Percentiles rank a stretch among this genome's conserved stretches.
Evolutionary conservation across 1,140 invertebrate genomes (phyloP).

Genomic region (Papilio polyxenes): DNA sequence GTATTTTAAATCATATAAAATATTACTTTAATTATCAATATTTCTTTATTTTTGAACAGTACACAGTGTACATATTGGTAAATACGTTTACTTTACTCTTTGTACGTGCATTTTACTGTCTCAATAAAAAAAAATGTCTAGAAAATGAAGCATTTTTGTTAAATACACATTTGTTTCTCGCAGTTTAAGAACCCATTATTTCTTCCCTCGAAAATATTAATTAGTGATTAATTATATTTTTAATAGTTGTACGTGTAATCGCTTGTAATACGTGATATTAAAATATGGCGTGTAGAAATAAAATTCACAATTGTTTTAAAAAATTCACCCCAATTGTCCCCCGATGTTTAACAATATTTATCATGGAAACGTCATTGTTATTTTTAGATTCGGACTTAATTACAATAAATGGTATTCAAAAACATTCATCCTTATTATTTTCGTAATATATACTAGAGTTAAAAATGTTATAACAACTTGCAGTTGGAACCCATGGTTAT

Average conservation of each 20-base stretch:
- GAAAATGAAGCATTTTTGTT: constrained; percentile 36
- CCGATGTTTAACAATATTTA: constrained; percentile 7
- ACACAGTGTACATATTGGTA: constrained; percentile 38
- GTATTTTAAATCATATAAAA: constrained; percentile 40
- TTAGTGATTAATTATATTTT: constrained; percentile 32
- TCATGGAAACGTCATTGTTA: constrained; percentile 24
- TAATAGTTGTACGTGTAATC: constrained; percentile 27
- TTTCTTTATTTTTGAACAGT: constrained; percentile 39
- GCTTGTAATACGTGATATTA: constrained; percentile 23
- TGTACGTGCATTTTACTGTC: constrained; percentile 40
- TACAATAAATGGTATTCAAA: constrained; percentile 36
- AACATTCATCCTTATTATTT: constrained; percentile 32
- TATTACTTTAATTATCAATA: constrained; percentile 39
- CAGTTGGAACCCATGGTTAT: not conserved
- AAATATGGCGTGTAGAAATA: constrained; percentile 25
- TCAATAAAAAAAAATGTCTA: constrained; percentile 37
- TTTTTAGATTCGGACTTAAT: constrained; percentile 21
- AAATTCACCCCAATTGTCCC: not conserved
- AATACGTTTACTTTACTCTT: constrained; percentile 39
- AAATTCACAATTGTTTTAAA: constrained; percentile 13
- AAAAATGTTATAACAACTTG: not conserved
- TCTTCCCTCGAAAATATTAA: constrained; percentile 8
- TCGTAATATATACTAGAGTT: not conserved
- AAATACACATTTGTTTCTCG: constrained; percentile 26
- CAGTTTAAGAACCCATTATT: constrained; percentile 8